Evolutionary conservation across 1,140 invertebrate genomes (phyloP).

Genomic region (Solenopsis fugax): DNA sequence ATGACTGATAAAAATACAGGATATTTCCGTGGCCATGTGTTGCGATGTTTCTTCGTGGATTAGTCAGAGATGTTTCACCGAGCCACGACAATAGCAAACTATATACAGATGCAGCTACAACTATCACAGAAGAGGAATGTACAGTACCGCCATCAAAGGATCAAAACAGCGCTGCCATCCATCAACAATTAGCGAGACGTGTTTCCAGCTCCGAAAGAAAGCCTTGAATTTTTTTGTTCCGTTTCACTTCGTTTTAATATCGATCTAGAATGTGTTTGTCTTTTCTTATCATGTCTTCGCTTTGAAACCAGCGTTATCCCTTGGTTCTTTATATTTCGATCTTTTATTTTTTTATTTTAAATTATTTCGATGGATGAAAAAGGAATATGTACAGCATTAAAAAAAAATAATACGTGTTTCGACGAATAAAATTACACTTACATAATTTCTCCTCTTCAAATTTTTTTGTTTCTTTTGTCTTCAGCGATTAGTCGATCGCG

Average conservation of each 20-base stretch:
- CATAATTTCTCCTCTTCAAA: background rate
- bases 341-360: background rate
- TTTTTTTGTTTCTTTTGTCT: background rate
- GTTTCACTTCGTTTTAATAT: background rate
- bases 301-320: background rate
- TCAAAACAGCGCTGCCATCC: conserved; percentile 77
- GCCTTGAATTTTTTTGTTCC: conserved; percentile 74
- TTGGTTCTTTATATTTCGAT: background rate
- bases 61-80: conserved; percentile 89
- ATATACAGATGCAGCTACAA: background rate
- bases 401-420: background rate
- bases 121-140: conserved; percentile 31
- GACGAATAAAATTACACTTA: background rate
- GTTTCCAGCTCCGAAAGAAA: conserved; percentile 85
- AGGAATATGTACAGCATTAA: background rate
- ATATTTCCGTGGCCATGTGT: conserved; percentile 90
- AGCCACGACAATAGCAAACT: background rate
- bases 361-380: background rate
- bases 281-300: background rate
- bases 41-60: conserved; percentile 88
- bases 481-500: background rate
- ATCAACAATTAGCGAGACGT: conserved; percentile 83
- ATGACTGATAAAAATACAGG: conserved; percentile 84
- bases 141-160: conserved; percentile 77
- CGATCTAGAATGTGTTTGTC: background rate